Evolutionary conservation across 2,113 vertebrate genomes (phyloP).

Genomic region (Stegostoma tigrinum): DNA sequence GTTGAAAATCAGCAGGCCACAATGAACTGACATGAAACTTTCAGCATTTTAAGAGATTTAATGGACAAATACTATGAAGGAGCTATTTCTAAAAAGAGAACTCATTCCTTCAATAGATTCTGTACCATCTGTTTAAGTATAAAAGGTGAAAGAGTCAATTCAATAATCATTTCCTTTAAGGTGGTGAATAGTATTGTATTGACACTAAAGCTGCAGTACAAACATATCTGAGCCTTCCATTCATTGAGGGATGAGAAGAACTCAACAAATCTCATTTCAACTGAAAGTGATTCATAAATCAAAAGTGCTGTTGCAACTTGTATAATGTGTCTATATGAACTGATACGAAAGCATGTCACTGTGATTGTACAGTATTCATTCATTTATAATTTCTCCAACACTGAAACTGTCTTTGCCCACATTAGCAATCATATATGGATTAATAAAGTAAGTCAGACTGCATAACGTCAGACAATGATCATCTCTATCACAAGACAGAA

Average conservation of each 20-base stretch:
- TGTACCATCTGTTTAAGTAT: neutral
- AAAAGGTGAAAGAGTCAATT: neutral
- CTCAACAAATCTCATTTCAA: neutral
- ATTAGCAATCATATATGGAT: neutral
- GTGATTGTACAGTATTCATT: neutral
- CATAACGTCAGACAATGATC: neutral
- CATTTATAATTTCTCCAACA: neutral
- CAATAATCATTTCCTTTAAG: neutral
- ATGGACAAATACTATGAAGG: neutral
- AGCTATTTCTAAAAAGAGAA: neutral
- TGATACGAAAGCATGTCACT: neutral
- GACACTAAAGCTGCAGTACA: neutral
- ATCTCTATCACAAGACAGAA: neutral
- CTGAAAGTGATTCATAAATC: neutral
- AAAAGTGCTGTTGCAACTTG: neutral
- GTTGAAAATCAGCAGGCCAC: neutral
- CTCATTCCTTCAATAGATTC: neutral
- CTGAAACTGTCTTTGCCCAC: neutral
- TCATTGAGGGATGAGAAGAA: neutral
- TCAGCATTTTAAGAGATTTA: neutral
- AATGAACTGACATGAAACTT: neutral
- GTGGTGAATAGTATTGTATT: neutral
- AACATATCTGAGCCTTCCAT: neutral
- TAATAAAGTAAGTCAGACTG: neutral
- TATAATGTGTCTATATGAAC: neutral